Percentiles rank a stretch among this genome's conserved stretches.
Conservation (phyloP, 2,888 invertebrate species). For the Megaustenia siamemsis region DNA sequence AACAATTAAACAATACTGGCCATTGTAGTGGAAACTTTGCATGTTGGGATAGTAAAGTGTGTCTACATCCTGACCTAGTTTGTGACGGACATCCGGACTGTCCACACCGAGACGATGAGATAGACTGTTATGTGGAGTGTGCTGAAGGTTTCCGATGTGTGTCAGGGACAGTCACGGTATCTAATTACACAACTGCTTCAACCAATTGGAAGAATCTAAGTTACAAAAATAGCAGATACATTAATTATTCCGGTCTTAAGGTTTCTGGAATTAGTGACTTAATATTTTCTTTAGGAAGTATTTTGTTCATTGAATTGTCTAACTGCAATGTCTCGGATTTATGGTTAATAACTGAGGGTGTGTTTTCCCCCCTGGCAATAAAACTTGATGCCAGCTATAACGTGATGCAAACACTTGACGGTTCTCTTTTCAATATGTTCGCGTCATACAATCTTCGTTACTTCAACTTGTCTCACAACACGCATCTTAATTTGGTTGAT, state of each 20-base stretch:
- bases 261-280: neutral
- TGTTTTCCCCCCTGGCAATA: too few species aligned
- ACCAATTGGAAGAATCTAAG: slow-evolving; percentile 19
- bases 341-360: too few species aligned
- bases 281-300: neutral
- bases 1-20: neutral
- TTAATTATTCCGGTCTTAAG: slow-evolving; percentile 22
- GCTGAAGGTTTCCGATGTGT: slow-evolving; percentile 54
- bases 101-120: slow-evolving; percentile 60
- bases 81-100: slow-evolving; percentile 60
- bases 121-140: slow-evolving; percentile 55
- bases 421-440: neutral
- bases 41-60: slow-evolving; percentile 35
- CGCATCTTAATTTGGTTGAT: neutral
- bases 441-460: too few species aligned
- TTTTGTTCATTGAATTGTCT: neutral
- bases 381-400: neutral
- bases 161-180: slow-evolving; percentile 48
- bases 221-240: neutral
- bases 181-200: neutral
- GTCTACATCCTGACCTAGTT: slow-evolving; percentile 52
- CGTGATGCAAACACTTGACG: neutral
- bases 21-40: slow-evolving; percentile 4
- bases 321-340: slow-evolving; percentile 8
- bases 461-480: neutral